Conservation (phyloP, 2,888 invertebrate genomes). For the Cerceris rybyensis region DNA sequence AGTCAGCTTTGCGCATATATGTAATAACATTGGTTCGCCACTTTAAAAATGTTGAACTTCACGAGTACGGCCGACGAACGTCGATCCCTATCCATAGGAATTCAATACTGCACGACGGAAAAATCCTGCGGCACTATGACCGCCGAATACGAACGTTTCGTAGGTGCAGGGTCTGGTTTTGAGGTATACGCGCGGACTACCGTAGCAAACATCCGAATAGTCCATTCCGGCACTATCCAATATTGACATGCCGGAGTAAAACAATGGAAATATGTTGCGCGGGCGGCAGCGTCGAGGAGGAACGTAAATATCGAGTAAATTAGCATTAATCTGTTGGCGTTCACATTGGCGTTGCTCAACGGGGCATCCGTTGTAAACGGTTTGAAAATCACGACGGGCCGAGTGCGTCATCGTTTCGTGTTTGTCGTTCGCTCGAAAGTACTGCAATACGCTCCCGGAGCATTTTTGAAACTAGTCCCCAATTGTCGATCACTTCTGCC, state of each 20-base stretch:
- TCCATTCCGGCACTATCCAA: constrained; percentile 62
- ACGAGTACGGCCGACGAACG: neutral
- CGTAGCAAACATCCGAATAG: constrained; percentile 63
- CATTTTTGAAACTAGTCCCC: constrained; percentile 53
- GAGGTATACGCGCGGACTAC: constrained; percentile 45
- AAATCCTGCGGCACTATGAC: neutral
- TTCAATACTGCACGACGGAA: constrained; percentile 7
- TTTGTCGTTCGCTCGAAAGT: constrained; percentile 59
- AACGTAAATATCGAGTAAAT: constrained; percentile 71
- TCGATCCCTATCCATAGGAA: neutral
- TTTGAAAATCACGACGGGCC: constrained; percentile 59
- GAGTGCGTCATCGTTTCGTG: constrained; percentile 53
- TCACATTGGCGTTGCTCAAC: constrained; percentile 52
- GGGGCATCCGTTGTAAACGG: constrained; percentile 46
- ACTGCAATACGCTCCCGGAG: constrained; percentile 29
- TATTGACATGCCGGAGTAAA: constrained; percentile 68
- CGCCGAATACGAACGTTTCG: constrained; percentile 7
- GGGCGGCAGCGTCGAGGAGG: constrained; percentile 58
- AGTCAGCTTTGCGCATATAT: neutral
- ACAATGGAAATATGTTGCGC: constrained; percentile 72
- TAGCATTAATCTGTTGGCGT: constrained; percentile 69
- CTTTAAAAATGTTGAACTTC: constrained; percentile 1
- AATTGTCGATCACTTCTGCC: constrained; percentile 33
- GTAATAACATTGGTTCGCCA: neutral
- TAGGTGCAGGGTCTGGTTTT: constrained; percentile 29